Evolutionary conservation across 1,140 invertebrate species (phyloP), one percentile per base, ranked within the genome.

Genomic region (Maniola jurtina): DNA sequence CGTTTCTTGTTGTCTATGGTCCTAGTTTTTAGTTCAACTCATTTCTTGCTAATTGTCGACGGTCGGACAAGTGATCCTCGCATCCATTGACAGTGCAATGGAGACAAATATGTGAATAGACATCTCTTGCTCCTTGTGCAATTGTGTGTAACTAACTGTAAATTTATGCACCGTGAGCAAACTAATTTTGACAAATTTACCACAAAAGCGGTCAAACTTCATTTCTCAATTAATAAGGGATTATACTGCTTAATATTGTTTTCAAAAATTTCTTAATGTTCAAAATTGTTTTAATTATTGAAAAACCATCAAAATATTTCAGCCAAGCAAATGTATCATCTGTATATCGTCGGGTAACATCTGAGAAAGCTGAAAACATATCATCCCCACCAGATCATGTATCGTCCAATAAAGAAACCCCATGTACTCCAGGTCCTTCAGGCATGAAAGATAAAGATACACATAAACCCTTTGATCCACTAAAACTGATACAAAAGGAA

Each of bases 291-390:
- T 0, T 38, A 38, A 9, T 6, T 38, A 38, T 3, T 48, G 40
- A 65, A 52, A 64, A 54, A 13, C 34, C 25, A 52, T 55, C 54
- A 50, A 59, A 61, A 59, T 69, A 55, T 77, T 76, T 34, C 62
- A 89, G 87, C 66, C 87, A 95, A 86, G 94, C 94, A 25, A 94
- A 94, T 89, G 92, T 94, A 7, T 93, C 93, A 70, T 81, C 89
- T 56, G 77, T 89, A 15, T 88, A 88, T 64, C 67, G 83, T 35
- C 63, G 70, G 14, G 64, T 72, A 35, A 33, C 7, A 11, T 40
- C 73, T 57, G 73, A 75, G 42, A 79, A 83, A 61, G 33, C 45
- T 38, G 57, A 64, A 59, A 34, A 34, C 13, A 11, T 34, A 8
- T 3, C 40, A 9, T 10, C 1, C 9, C 50, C 16, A 2, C 7